Evolutionary conservation across 2,797 vertebrate species (phyloP), one percentile per base, ranked within the genome.

Genomic region (Huso huso): DNA sequence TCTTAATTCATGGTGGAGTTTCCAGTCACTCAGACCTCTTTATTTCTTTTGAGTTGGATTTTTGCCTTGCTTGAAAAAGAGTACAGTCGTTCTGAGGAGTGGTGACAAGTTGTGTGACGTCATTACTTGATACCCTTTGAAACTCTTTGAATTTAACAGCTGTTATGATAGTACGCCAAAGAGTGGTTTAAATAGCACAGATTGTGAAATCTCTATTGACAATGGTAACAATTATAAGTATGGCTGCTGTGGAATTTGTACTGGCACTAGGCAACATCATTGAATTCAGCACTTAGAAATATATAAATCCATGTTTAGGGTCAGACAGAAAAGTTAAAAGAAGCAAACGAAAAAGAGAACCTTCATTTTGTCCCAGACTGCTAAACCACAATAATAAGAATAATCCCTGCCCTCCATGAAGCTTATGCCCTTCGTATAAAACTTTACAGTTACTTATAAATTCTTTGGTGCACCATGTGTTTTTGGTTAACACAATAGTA

Each of bases 361-460:
- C 55, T 11, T 10, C 11, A 7, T 58, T 15, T 13, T 58, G 10
- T 58, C 55, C 55, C n/a, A 6, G 6, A 58, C 12, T 11, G 6
- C 55, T 58, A 11, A 11, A 37, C 37, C 55, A 11, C 12, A 11
- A 7, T 58, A 11, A 13, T n/a, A 11, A 4, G 12, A 13, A 11
- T 58, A 11, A 58, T 58, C 12, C 55, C 10, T 15, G 55, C 12
- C 55, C 55, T 58, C 7, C 55, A 13, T 11, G n/a, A 53, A 55
- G 51, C 51, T 10, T 48, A 48, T 12, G 8, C 13, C 50, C 7
- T 15, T 37, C 8, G 18, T 52, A 65, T 52, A 55, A 65, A 55
- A 65, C 62, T 57, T 57, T 48, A 65, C 7, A 8, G 64, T 65
- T 65, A 7, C 23, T 55, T 55, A 57, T 65, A 37, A 65, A 65